These are phyloP conservation scores for Tupaia tana DNA, from an alignment of 2,113 vertebrate genomes.

Conservation along the genomic window DNA sequence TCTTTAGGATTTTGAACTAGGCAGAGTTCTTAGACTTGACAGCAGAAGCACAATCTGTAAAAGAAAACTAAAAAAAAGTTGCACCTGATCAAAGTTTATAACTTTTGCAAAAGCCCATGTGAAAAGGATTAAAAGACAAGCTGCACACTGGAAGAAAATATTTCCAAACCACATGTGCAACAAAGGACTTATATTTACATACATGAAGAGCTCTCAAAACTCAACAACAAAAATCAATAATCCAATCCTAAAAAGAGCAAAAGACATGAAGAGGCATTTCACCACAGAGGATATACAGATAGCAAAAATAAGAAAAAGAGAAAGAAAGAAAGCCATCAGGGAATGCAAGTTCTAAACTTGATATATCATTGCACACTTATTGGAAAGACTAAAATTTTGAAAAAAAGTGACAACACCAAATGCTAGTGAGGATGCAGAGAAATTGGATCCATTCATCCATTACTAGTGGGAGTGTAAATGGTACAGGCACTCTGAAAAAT, in stretches of 20 bases:
- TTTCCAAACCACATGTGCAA: background rate
- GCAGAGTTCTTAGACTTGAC: background rate
- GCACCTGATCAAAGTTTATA: conserved; percentile 17
- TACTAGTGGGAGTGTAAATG: background rate
- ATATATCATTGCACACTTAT: background rate
- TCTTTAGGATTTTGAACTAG: background rate
- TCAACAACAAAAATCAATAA: background rate
- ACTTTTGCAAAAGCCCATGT: conserved; percentile 18
- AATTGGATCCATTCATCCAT: background rate
- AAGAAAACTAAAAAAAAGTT: conserved; percentile 13
- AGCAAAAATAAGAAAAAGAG: background rate
- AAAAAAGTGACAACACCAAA: background rate
- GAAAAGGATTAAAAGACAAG: conserved; percentile 13
- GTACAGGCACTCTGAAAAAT: background rate
- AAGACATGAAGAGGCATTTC: background rate
- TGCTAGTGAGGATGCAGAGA: background rate
- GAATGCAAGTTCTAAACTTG: background rate
- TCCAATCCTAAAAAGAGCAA: background rate
- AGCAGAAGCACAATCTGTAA: background rate
- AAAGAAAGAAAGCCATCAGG: background rate
- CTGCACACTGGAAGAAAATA: background rate
- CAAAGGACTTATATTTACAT: background rate
- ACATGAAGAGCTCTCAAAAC: conserved; percentile 25
- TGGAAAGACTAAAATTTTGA: background rate
- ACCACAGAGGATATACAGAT: background rate